Conservation (phyloP, 1,140 invertebrate species). For the Harpegnathos saltator region DNA sequence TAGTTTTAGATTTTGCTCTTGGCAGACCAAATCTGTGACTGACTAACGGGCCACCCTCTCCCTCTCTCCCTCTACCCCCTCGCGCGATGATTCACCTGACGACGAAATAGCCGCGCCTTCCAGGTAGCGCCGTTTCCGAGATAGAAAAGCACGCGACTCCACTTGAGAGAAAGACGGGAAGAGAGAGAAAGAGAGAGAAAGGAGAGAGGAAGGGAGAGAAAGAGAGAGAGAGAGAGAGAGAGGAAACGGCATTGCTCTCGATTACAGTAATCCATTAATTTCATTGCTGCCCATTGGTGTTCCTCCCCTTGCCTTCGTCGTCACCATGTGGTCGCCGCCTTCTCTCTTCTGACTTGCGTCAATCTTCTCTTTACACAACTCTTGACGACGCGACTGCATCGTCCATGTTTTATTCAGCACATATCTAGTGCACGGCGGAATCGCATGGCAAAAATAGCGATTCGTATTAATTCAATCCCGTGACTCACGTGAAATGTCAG, state of each 20-base stretch:
- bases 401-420: slow-evolving; percentile 33
- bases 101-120: slow-evolving; percentile 62
- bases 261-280: slow-evolving; percentile 64
- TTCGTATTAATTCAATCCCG: slow-evolving; percentile 37
- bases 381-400: slow-evolving; percentile 10
- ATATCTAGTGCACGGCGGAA: slow-evolving; percentile 1
- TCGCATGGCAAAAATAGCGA: slow-evolving; percentile 52
- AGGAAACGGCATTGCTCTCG: slow-evolving; percentile 16
- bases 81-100: slow-evolving; percentile 70
- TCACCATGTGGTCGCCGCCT: not conserved
- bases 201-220: too few relatives aligned
- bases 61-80: not conserved
- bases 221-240: too few relatives aligned
- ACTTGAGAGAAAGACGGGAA: too few relatives aligned
- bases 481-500: slow-evolving; percentile 44
- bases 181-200: too few relatives aligned
- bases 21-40: slow-evolving; percentile 64
- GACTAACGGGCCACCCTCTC: slow-evolving; percentile 60
- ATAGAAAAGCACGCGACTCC: slow-evolving; percentile 27
- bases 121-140: slow-evolving; percentile 66
- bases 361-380: slow-evolving; percentile 47
- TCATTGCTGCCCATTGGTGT: not conserved
- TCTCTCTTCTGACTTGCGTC: slow-evolving; percentile 64
- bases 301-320: slow-evolving; percentile 3
- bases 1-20: slow-evolving; percentile 61